These are phyloP conservation scores for Meandrusa payeni DNA, from an alignment of 2,888 invertebrate genomes.

Conservation along the genomic window DNA sequence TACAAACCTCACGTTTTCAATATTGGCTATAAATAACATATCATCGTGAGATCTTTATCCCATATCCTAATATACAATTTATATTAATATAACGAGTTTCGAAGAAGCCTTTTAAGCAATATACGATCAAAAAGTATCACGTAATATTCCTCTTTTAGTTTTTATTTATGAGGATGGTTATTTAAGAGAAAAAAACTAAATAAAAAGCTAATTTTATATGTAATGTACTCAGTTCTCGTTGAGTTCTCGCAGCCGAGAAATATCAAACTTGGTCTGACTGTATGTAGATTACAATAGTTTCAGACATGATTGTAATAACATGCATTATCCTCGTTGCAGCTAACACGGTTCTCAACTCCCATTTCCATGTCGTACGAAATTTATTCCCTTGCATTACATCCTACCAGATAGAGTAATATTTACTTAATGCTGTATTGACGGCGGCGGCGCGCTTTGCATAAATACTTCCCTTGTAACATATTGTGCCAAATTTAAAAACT, in stretches of 20 bases:
- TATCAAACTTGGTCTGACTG: slow-evolving; percentile 3
- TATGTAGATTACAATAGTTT: slow-evolving; percentile 42
- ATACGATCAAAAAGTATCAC: too few species aligned
- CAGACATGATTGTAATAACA: slow-evolving; percentile 37
- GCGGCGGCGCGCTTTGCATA: slow-evolving; percentile 52
- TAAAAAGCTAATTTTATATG: too few species aligned
- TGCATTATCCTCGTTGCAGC: slow-evolving; percentile 47
- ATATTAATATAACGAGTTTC: too few species aligned
- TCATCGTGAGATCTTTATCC: slow-evolving; percentile 47
- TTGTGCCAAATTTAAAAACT: slow-evolving; percentile 56
- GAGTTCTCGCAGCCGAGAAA: too few species aligned
- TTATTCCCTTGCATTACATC: slow-evolving; percentile 32
- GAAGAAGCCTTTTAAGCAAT: too few species aligned
- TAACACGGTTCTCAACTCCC: slow-evolving; percentile 38
- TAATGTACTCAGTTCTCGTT: too few species aligned
- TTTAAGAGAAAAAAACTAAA: too few species aligned
- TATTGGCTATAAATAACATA: slow-evolving; percentile 52
- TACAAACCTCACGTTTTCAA: slow-evolving; percentile 7
- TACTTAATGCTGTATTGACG: slow-evolving; percentile 39
- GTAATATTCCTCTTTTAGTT: too few species aligned
- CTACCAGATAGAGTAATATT: slow-evolving; percentile 34
- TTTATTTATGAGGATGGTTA: too few species aligned
- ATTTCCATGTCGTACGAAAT: slow-evolving; percentile 43
- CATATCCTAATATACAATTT: slow-evolving; percentile 64
- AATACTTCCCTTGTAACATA: slow-evolving; percentile 33